Base-by-base conservation (phyloP, 2,888 invertebrate species). In the Xestia ashworthii region DNA sequence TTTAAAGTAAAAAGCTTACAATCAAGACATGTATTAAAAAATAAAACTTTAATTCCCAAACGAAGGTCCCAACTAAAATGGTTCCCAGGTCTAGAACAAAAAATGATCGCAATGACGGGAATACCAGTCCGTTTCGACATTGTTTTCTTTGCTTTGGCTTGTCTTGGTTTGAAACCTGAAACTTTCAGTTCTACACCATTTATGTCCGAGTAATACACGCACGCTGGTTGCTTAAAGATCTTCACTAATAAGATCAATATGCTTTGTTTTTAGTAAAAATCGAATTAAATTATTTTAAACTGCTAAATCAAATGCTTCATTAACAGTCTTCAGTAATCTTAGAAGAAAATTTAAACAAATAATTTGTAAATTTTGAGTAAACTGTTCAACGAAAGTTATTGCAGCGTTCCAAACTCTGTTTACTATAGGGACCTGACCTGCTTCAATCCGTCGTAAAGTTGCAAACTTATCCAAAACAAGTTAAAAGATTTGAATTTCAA, bases 401-500 rank as follows among this genome's bases (percentile, higher is more conserved):
- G 46, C 46, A 53, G 44, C 50, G 78, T 74, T 84, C 66, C 71
- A 3, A 73, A 3, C 25, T 64, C 32, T 32, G 41, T 58, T 50
- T 60, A 53, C 71, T 55, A 32, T 32, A 50, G 77, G 71, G 84
- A 78, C 64, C 53, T 75, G 73, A 53, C 69, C 66, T 66, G 68
- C 25, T 85, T 71, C 46, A 69, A 86, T 76, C 14, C 71, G n/a
- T 32, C n/a, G 44, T 19, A 55, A 71, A 78, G 48, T 84, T 74
- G 38, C 25, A 66, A 86, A 84, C 62, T 80, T 80, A 41, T 62
- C 48, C 55, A 70, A 76, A 80, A 71, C 66, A 53, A 74, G 77
- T 78, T 78, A 32, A 62, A 62, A 64, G 55, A 74, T 85, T 78
- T 67, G 53, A 74, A 87, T 80, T 77, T 38, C 48, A 77, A 83